Conservation (phyloP, 2,113 vertebrate genomes). For the Andinoacara biseriatus region DNA sequence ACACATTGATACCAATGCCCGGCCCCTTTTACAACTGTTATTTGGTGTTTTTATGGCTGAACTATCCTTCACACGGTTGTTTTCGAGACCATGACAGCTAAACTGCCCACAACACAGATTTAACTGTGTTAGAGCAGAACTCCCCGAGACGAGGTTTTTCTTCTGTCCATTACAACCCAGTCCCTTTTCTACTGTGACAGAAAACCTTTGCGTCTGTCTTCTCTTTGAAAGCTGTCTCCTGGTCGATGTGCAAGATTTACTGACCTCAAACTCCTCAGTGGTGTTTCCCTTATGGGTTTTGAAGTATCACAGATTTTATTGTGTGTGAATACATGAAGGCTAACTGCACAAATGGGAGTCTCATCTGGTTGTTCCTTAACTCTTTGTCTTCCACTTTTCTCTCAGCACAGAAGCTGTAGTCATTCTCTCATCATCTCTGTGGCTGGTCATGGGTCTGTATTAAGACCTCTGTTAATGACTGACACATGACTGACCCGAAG, state of each 20-base stretch:
- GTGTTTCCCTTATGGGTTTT: not conserved
- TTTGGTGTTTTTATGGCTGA: conserved; percentile 23
- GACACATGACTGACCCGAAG: conserved; percentile 28
- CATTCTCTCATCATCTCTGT: not conserved
- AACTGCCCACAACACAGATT: conserved; percentile 9
- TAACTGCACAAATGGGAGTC: not conserved
- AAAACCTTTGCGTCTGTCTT: conserved; percentile 10
- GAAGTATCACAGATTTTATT: not conserved
- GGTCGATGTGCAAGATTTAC: not conserved
- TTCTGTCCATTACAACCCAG: not conserved
- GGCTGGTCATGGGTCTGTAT: conserved; percentile 6
- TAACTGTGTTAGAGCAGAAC: conserved; percentile 9
- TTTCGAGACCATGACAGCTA: conserved; percentile 9
- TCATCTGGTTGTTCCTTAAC: not conserved
- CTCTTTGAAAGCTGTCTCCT: not conserved
- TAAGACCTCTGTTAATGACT: not conserved
- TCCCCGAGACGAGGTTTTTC: not conserved
- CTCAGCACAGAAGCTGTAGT: not conserved
- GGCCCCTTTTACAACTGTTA: conserved; percentile 10
- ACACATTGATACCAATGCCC: not conserved
- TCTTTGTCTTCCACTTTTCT: not conserved
- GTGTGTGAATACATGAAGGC: not conserved
- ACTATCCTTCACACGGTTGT: conserved; percentile 12
- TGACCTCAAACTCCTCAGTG: not conserved
- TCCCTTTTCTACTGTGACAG: conserved; percentile 21